Conservation (phyloP, 2,888 invertebrate species). For the Drosophila peninsularis region DNA sequence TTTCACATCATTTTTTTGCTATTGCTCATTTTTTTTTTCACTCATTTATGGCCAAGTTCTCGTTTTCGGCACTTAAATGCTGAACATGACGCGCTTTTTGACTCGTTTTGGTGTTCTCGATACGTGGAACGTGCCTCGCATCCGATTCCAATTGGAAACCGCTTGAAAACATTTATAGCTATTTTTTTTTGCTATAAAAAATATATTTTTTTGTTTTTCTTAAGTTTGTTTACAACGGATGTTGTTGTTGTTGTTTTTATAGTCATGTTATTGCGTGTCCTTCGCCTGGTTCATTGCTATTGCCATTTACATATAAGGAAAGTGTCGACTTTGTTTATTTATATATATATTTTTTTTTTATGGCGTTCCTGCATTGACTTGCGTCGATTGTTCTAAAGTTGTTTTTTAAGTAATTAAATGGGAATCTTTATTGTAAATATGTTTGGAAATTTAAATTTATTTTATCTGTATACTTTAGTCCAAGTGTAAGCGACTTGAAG, state of each 20-base stretch:
- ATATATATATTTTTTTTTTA: neutral
- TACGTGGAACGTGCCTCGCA: slow-evolving; percentile 65
- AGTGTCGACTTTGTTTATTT: slow-evolving; percentile 21
- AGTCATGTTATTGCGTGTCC: slow-evolving; percentile 31
- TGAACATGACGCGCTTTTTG: slow-evolving; percentile 14
- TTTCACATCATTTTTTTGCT: slow-evolving; percentile 4
- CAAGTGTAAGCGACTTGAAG: neutral
- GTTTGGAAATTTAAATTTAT: too few relatives aligned
- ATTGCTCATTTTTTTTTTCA: neutral
- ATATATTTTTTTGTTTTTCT: slow-evolving; percentile 6
- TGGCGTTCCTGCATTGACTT: slow-evolving; percentile 40
- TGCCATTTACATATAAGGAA: slow-evolving; percentile 36
- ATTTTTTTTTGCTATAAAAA: slow-evolving; percentile 5
- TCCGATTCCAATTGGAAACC: slow-evolving; percentile 41
- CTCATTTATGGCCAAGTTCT: slow-evolving; percentile 41
- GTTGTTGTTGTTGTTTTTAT: neutral
- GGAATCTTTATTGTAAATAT: neutral
- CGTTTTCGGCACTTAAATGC: slow-evolving; percentile 37
- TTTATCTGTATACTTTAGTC: neutral
- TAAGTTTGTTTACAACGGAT: slow-evolving; percentile 27
- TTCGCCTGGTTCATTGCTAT: slow-evolving; percentile 48
- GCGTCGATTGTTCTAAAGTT: neutral
- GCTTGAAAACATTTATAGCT: slow-evolving; percentile 28
- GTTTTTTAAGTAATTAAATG: neutral
- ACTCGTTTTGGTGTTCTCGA: slow-evolving; percentile 40